A percentile compares a stretch with the other conserved stretches of the same genome.
These are phyloP conservation scores for Aplidium turbinatum DNA, from an alignment of 23 tunicate species.

Conservation along the genomic window DNA sequence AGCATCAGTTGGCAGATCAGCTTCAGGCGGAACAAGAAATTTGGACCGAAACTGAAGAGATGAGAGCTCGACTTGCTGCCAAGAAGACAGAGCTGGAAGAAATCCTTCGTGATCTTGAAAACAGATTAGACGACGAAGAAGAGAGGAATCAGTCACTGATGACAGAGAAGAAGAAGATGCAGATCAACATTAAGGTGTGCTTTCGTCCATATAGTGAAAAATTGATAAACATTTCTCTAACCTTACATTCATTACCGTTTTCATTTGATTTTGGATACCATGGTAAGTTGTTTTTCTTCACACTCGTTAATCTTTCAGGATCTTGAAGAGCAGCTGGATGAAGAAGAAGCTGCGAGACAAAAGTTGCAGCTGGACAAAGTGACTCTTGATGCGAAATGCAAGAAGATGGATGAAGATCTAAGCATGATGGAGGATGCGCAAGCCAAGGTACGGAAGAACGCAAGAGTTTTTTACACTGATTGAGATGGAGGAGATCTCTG, in stretches of 20 bases:
- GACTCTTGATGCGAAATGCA: slow-evolving; percentile 76
- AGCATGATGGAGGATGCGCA: slow-evolving; percentile 78
- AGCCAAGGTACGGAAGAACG: slow-evolving; percentile 60
- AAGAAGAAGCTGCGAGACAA: slow-evolving; percentile 96
- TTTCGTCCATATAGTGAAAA: not conserved
- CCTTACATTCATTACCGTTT: no score
- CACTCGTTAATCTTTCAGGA: slow-evolving; percentile 35
- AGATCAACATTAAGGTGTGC: slow-evolving; percentile 58
- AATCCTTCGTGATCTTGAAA: slow-evolving; percentile 84
- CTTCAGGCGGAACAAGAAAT: slow-evolving; percentile 75
- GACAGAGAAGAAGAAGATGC: slow-evolving; percentile 81
- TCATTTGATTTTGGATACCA: no score
- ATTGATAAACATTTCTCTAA: no score
- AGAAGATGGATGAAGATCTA: slow-evolving; percentile 83
- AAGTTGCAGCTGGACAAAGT: slow-evolving; percentile 95
- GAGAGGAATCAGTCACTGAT: slow-evolving; percentile 67
- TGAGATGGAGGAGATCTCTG: not conserved
- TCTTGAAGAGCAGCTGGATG: slow-evolving; percentile 95
- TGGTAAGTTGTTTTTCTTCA: no score
- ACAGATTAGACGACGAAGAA: slow-evolving; percentile 92
- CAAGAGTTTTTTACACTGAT: not conserved
- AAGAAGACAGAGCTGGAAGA: slow-evolving; percentile 96
- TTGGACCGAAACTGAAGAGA: slow-evolving; percentile 83
- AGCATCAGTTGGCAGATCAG: slow-evolving; percentile 64
- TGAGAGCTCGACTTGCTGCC: slow-evolving; percentile 85